Conservation (phyloP, 2,888 invertebrate species). For the Melinaea menophilus region DNA sequence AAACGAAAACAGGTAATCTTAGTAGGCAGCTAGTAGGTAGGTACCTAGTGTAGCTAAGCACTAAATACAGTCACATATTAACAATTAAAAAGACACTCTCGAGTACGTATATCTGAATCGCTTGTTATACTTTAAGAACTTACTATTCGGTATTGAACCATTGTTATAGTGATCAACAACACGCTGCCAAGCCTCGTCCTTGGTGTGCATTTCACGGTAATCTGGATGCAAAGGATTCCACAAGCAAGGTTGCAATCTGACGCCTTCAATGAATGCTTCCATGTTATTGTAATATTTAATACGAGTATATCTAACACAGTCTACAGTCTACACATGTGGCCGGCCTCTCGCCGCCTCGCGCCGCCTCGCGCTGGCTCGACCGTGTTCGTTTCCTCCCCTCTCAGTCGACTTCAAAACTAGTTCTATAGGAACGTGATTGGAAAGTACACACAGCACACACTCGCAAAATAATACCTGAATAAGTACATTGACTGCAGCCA, state of each 20-base stretch:
- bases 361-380: constrained; percentile 44
- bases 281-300: constrained; percentile 34
- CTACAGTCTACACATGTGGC: constrained; percentile 9
- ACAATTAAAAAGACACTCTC: neutral
- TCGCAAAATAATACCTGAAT: constrained; percentile 6
- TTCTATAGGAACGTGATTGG: constrained; percentile 38
- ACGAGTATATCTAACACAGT: too few relatives aligned
- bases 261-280: constrained; percentile 64
- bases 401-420: constrained; percentile 56
- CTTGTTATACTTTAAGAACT: constrained; percentile 12
- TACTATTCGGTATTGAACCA: constrained; percentile 51
- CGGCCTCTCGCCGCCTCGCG: constrained; percentile 38
- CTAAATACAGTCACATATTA: neutral
- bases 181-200: constrained; percentile 64
- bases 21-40: too few relatives aligned
- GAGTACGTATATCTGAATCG: neutral
- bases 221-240: constrained; percentile 68
- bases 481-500: constrained; percentile 1
- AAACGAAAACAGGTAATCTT: too few relatives aligned
- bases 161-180: constrained; percentile 59
- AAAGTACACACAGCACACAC: constrained; percentile 22
- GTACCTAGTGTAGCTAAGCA: too few relatives aligned
- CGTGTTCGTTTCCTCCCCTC: constrained; percentile 40
- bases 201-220: constrained; percentile 58
- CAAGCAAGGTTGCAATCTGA: constrained; percentile 59